Conservation (phyloP, 2,888 invertebrate genomes). For the Adineta ricciae region DNA sequence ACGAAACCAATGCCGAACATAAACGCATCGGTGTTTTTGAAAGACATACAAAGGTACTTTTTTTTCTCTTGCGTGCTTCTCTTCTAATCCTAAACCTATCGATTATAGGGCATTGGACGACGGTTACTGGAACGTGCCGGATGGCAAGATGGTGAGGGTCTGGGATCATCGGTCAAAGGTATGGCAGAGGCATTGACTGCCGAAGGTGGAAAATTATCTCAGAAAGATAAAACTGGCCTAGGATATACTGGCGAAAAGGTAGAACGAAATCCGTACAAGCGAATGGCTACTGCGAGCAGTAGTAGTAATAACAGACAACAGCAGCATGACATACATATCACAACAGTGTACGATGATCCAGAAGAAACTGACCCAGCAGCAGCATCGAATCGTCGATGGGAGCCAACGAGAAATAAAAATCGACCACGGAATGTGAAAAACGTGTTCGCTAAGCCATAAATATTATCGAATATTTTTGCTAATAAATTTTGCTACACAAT, state of each 20-base stretch:
- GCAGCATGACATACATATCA: neutral
- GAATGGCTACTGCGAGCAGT: neutral
- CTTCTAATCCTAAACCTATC: no score
- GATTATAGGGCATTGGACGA: slow-evolving; percentile 48
- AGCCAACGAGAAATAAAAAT: neutral
- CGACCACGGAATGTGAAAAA: neutral
- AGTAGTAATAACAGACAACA: neutral
- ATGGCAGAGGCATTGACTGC: slow-evolving; percentile 42
- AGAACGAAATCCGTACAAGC: neutral
- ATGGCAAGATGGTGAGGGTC: slow-evolving; percentile 54
- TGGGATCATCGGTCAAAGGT: slow-evolving; percentile 49
- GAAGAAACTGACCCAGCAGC: neutral
- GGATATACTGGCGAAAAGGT: slow-evolving; percentile 38
- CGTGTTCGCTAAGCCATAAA: neutral
- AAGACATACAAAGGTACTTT: slow-evolving; percentile 46
- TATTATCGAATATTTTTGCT: neutral
- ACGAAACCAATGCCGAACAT: slow-evolving; percentile 36
- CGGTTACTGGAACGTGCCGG: slow-evolving; percentile 52
- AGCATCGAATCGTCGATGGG: neutral
- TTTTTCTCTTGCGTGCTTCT: slow-evolving; percentile 22
- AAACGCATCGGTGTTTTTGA: slow-evolving; percentile 50
- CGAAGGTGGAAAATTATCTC: slow-evolving; percentile 44
- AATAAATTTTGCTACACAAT: neutral
- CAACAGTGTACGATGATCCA: neutral
- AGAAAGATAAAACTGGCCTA: slow-evolving; percentile 40